phyloP scores from a whole-genome alignment of 2,888 invertebrate species.

The Vesta saturnalis region DNA sequence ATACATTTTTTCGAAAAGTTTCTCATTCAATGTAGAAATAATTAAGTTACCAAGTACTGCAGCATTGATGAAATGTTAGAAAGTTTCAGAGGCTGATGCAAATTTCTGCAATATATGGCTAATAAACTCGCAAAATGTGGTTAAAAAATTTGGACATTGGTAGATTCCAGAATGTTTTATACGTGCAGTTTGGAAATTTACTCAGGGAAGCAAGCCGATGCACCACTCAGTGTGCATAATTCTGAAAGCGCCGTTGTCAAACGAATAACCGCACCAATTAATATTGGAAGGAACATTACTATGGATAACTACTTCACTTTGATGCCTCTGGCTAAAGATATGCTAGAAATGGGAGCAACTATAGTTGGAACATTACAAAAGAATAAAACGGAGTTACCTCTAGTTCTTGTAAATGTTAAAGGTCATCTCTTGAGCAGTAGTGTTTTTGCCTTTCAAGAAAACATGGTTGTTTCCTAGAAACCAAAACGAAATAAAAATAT shows the following conservation, averaged over 20 bases:
- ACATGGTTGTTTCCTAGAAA: neutral
- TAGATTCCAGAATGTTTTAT: no score
- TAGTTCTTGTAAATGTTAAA: neutral
- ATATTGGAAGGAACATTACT: conserved; percentile 42
- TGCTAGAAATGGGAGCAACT: neutral
- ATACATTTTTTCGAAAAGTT: neutral
- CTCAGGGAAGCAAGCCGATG: neutral
- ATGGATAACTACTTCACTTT: conserved; percentile 18
- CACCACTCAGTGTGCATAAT: neutral
- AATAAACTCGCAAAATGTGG: no score
- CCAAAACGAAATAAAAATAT: neutral
- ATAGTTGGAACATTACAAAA: neutral
- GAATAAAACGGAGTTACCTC: conserved; percentile 15
- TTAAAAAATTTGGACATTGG: conserved; percentile 6
- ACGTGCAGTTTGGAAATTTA: neutral
- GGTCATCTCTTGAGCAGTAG: neutral
- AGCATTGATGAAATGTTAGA: neutral
- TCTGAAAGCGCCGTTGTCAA: conserved; percentile 14
- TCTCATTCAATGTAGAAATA: conserved; percentile 4
- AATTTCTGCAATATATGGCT: neutral
- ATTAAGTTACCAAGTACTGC: conserved; percentile 6
- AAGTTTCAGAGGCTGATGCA: neutral
- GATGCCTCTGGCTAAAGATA: neutral
- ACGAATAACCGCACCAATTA: no score
- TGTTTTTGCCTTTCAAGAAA: neutral